Evolutionary conservation across 1,140 invertebrate species (phyloP).

Genomic region (Drosophila athabasca): DNA sequence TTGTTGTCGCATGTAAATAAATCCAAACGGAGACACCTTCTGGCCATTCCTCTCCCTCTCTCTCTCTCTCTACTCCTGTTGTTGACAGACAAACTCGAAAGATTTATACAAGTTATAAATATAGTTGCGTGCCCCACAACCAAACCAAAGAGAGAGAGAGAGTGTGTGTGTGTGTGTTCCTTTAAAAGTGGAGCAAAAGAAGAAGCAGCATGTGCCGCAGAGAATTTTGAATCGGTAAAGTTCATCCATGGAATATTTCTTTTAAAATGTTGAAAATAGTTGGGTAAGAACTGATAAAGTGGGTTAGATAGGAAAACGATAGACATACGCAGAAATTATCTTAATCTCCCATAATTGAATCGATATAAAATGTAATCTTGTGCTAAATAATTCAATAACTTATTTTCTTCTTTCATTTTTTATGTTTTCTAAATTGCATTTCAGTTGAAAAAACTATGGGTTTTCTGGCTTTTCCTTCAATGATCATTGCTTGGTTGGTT

Average conservation of each 20-base stretch:
- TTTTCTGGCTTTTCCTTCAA: too few species aligned
- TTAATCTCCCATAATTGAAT: too few species aligned
- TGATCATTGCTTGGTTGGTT: too few species aligned
- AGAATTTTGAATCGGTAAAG: conserved; percentile 40
- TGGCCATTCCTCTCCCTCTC: background rate
- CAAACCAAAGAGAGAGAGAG: too few species aligned
- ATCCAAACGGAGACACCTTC: background rate
- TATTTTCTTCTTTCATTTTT: too few species aligned
- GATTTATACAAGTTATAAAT: conserved; percentile 60
- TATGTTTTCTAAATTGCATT: too few species aligned
- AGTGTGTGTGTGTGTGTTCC: background rate
- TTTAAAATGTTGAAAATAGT: conserved; percentile 20
- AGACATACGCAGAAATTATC: too few species aligned
- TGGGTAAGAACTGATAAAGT: too few species aligned
- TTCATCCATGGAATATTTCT: conserved; percentile 30
- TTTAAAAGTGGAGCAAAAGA: conserved; percentile 40
- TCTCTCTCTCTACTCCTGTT: background rate
- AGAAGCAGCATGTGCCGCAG: conserved; percentile 35
- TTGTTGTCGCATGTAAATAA: conserved; percentile 37
- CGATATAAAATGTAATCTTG: too few species aligned
- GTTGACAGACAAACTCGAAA: conserved; percentile 50
- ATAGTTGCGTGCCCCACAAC: conserved; percentile 14
- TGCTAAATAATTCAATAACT: too few species aligned
- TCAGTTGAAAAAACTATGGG: too few species aligned
- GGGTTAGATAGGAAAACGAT: too few species aligned